These are phyloP conservation scores for Vidua chalybeata DNA, from an alignment of 2,113 vertebrate species.

Conservation along the genomic window DNA sequence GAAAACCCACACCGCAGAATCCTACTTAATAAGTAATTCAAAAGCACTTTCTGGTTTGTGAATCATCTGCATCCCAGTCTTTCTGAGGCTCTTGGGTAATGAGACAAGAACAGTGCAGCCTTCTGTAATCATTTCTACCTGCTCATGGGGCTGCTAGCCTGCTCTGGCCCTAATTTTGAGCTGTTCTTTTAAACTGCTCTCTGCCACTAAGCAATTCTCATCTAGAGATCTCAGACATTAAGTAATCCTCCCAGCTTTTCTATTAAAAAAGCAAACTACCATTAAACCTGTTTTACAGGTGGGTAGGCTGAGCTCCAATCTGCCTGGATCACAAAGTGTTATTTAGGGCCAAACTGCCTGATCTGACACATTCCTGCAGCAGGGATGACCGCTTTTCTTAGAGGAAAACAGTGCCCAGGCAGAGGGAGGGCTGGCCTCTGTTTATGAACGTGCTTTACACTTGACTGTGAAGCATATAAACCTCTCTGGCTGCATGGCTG, in stretches of 20 bases:
- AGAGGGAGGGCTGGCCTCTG: neutral
- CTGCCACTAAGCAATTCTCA: neutral
- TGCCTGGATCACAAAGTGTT: neutral
- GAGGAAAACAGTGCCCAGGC: neutral
- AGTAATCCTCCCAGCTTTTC: constrained; percentile 18
- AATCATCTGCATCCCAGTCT: neutral
- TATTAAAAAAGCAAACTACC: neutral
- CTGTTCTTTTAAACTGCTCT: neutral
- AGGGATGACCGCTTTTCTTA: fast-evolving
- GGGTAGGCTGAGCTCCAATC: neutral
- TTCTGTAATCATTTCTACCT: neutral
- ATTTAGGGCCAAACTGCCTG: neutral
- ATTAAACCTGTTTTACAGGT: constrained; percentile 42
- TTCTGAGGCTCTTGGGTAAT: neutral
- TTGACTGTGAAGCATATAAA: neutral
- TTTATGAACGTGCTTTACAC: neutral
- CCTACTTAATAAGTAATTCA: neutral
- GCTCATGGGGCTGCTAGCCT: neutral
- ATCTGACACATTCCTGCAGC: neutral
- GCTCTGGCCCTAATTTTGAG: neutral
- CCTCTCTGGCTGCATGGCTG: neutral
- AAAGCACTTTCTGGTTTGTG: constrained; percentile 10
- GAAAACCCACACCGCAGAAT: neutral
- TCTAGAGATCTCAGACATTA: constrained; percentile 8
- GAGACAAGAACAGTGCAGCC: neutral